Evolutionary conservation across 2,797 vertebrate genomes (phyloP), one percentile per base, ranked within the genome.

Genomic region (Lemur catta): DNA sequence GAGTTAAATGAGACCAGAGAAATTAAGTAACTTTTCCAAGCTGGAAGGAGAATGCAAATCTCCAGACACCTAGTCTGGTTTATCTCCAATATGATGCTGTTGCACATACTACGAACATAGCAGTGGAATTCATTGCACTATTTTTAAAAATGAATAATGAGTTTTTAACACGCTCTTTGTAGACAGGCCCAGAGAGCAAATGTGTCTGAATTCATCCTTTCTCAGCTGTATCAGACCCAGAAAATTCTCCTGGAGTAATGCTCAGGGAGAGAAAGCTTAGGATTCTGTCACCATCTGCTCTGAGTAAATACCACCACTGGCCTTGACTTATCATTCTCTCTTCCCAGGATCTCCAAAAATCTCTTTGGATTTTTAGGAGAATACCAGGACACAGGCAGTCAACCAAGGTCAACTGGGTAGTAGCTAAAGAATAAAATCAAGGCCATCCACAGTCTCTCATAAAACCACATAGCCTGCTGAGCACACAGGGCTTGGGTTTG

Each of bases 101-200:
- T 33, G 82, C 94, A 87, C 20, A 84, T 50, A 84, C 75, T 89
- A 84, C 2, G 14, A 76, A 92, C 91, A 75, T 15, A 67, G 91
- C 80, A 50, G 26, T 63, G 72, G 0, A 67, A 95, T 96, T 98
- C 97, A 94, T 95, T 89, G 96, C 97, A 97, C 96, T 96, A 96
- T 98, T 97, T 98, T 96, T 96, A 92, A 97, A 97, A 97, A 91
- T 46, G 95, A 98, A 93, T 98, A 97, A 98, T 96, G 92, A 97
- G 85, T 65, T 79, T 76, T 96, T 96, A 97, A 91, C 96, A 96
- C 26, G 13, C 65, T 96, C 76, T 97, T 97, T 96, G 94, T 95
- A 97, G 86, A 89, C 41, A 94, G 96, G 88, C 97, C 84, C 81
- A 59, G 86, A 88, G 89, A 94, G 28, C 28, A n/a, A 97, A 79